These are phyloP conservation scores for Bedellia somnulentella DNA, from an alignment of 2,888 invertebrate genomes.

Conservation along the genomic window DNA sequence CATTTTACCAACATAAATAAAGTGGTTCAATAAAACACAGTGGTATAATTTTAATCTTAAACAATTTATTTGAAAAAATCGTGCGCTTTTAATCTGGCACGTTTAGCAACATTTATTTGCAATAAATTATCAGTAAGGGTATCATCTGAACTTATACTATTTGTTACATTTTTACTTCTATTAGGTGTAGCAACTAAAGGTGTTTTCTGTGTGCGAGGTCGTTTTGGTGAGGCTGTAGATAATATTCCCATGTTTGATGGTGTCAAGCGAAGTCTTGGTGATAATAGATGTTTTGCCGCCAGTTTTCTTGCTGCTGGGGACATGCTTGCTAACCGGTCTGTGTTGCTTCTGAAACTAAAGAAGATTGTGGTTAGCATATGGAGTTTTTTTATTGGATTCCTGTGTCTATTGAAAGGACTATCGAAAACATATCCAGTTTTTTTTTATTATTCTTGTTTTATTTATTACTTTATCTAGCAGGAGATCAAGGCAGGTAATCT, in stretches of 20 bases:
- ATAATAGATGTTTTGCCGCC: conserved; percentile 65
- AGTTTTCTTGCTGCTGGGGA: conserved; percentile 92
- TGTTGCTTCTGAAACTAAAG: conserved; percentile 58
- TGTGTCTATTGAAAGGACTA: no score
- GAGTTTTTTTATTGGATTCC: no score
- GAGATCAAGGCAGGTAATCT: no score
- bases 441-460: no score
- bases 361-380: conserved; percentile 13
- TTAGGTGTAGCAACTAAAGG: conserved; percentile 26
- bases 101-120: conserved; percentile 73
- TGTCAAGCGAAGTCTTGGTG: conserved; percentile 45
- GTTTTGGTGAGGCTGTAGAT: conserved; percentile 19
- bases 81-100: conserved; percentile 74
- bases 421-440: no score
- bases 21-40: no score
- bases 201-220: conserved; percentile 17
- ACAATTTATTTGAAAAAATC: conserved; percentile 70
- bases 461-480: no score
- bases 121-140: conserved; percentile 83
- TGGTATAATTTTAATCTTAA: no score
- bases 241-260: conserved; percentile 34
- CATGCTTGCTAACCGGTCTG: conserved; percentile 86
- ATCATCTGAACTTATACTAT: conserved; percentile 23
- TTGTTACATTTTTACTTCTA: conserved; percentile 9
- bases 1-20: no score